Evolutionary conservation across 2,113 vertebrate genomes (phyloP).

Genomic region (human): GRCh38 chr12:49490501-49491000

Average conservation of each 20-base stretch:
- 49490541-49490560: not conserved
- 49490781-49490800: not conserved
- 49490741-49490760: constrained; percentile 20
- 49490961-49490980: too few relatives aligned
- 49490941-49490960: too few relatives aligned
- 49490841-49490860: not conserved
- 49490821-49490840: not conserved
- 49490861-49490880: too few relatives aligned
- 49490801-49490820: constrained; percentile 41
- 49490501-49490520: constrained; percentile 10
- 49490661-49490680: constrained; percentile 70
- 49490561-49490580: not conserved
- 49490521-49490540: not conserved
- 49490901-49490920: too few relatives aligned
- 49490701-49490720: constrained; percentile 97
- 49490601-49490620: not conserved
- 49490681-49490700: constrained; percentile 94
- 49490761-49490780: not conserved
- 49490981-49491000: too few relatives aligned
- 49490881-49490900: too few relatives aligned
- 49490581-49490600: not conserved
- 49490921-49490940: too few relatives aligned
- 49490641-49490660: not conserved
- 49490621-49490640: not conserved
- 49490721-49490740: constrained; percentile 94